Evolutionary conservation across 1,140 invertebrate species (phyloP), one percentile per base, ranked within the genome.

Genomic region (Drosophila burlai): DNA sequence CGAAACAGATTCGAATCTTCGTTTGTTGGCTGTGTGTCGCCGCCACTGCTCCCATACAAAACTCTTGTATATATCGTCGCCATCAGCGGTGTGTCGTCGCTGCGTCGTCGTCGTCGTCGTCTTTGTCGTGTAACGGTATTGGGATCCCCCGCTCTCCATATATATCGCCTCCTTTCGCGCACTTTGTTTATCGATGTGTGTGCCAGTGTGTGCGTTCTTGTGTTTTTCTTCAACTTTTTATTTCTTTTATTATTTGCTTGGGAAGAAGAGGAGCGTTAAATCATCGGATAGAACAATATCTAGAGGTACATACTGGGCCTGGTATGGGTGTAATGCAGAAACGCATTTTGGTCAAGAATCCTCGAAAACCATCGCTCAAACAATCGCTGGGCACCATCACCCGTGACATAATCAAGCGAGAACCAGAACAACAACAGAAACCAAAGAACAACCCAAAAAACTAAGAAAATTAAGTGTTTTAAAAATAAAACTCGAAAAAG

Each of bases 1-100:
- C 75, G 91, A 92, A 83, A 83, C 91, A 92, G 84, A 92, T 90
- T 74, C 74, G 90, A 90, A 92, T 91, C 85, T 91, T 84, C 84
- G 83, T 91, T 92, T 89, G 91, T 84, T 83, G 91, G 91, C 87
- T 90, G 82, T 91, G 87, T 81, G 69, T 89, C 76, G 81, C 78
- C 47, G 81, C 49, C 66, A 71, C 64, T 68, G 67, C 63, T 68
- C 16, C 67, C 40, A 71, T 57, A 68, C 31, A 49, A 67, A 31
- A 57, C 54, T 40, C 54, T 40, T 57, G 34, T 65, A 47, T 47
- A 67, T 67, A 67, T 46, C 26, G 49, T 42, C 52, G 26, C 34
- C 34, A 62, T 67, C 60, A 73, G 36, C 75, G 52, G 34, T 55
- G 45, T 64, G 65, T 82, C 75, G 67, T 24, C 24, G 24, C 24